Percentiles rank a stretch among this genome's conserved stretches.
Evolutionary conservation across 1,140 invertebrate genomes (phyloP).

Genomic region (Periplaneta americana): DNA sequence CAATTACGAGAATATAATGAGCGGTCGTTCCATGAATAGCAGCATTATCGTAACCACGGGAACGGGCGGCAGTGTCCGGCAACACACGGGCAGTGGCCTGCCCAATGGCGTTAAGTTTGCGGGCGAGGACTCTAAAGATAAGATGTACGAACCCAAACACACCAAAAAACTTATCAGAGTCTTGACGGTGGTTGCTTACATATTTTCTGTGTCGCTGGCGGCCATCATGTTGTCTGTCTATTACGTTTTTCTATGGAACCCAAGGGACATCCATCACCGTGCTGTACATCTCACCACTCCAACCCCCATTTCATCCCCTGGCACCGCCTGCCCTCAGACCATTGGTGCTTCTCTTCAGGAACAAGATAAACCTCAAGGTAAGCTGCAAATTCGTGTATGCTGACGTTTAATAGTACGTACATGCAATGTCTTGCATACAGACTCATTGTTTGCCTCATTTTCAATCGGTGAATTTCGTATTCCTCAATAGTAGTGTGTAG

Average conservation of each 20-base stretch:
- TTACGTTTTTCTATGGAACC: slow-evolving; percentile 94
- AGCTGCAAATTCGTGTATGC: no score
- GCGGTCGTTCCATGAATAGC: background rate
- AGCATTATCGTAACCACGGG: background rate
- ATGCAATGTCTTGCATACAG: no score
- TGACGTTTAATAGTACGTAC: no score
- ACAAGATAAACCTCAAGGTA: background rate
- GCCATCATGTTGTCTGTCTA: slow-evolving; percentile 93
- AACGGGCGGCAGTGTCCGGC: background rate
- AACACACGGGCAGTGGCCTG: background rate
- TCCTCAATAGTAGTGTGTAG: no score
- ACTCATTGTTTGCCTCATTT: no score
- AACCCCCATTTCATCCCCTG: background rate
- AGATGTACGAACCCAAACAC: slow-evolving; percentile 74
- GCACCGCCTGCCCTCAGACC: background rate
- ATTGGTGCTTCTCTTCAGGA: background rate
- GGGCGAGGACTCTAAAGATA: slow-evolving; percentile 72
- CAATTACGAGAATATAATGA: background rate
- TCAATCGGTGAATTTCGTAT: no score
- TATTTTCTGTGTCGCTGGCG: slow-evolving; percentile 90
- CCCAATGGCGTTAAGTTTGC: slow-evolving; percentile 57
- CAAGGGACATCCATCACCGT: slow-evolving; percentile 39
- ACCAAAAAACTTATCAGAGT: slow-evolving; percentile 87
- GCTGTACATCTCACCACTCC: background rate
- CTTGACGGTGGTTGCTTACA: slow-evolving; percentile 90